These are phyloP conservation scores for Chironomus tepperi DNA, from an alignment of 1,140 invertebrate species.

Conservation along the genomic window DNA sequence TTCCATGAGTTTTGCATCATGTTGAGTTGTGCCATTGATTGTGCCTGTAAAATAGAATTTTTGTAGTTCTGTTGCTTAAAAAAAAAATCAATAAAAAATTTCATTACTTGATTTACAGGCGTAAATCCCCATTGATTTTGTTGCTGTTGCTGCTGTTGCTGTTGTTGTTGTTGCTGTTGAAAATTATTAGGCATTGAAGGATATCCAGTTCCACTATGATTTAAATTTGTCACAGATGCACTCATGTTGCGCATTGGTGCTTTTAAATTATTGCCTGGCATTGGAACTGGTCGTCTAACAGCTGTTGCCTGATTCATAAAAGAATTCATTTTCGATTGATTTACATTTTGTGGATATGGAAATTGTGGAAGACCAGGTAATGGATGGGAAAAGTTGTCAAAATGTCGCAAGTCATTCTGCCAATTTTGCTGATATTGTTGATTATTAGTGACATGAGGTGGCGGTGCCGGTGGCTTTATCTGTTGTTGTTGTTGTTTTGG, in stretches of 20 bases:
- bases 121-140: slow-evolving; percentile 35
- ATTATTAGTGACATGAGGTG: slow-evolving; percentile 17
- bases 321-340: slow-evolving; percentile 28
- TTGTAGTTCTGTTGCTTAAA: slow-evolving; percentile 26
- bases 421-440: slow-evolving; percentile 9
- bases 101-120: slow-evolving; percentile 40
- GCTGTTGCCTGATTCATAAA: slow-evolving; percentile 26
- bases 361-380: slow-evolving; percentile 36
- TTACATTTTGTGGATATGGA: slow-evolving; percentile 29
- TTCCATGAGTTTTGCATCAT: slow-evolving; percentile 42
- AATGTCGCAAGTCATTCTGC: not conserved
- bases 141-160: slow-evolving; percentile 33
- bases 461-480: slow-evolving; percentile 27
- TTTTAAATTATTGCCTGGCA: slow-evolving; percentile 16
- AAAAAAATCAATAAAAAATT: slow-evolving; percentile 21
- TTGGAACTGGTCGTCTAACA: not conserved
- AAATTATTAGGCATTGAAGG: not conserved
- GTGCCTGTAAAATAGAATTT: slow-evolving; percentile 44
- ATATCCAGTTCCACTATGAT: slow-evolving; percentile 33
- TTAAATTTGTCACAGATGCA: slow-evolving; percentile 48
- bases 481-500: not conserved
- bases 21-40: slow-evolving; percentile 59
- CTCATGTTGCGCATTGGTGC: slow-evolving; percentile 34
- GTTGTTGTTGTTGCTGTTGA: not conserved
- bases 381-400: slow-evolving; percentile 27